Conservation (phyloP, 2,113 vertebrate genomes). For the Protobothrops flavoviridis region DNA sequence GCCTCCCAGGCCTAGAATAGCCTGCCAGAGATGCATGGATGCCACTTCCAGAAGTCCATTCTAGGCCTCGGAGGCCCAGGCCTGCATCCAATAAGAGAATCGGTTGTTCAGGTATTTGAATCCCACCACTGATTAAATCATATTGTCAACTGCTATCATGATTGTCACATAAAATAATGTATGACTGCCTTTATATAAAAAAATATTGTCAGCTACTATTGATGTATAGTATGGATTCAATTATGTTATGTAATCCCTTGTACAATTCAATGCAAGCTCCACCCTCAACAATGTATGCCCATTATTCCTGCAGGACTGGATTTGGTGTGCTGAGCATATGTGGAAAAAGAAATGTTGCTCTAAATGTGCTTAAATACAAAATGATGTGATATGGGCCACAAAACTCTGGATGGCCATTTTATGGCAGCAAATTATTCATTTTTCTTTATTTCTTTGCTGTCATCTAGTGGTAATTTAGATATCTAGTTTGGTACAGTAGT, state of each 20-base stretch:
- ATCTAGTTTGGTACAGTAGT: neutral
- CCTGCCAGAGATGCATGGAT: too few relatives aligned
- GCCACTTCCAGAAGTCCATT: too few relatives aligned
- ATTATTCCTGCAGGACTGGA: neutral
- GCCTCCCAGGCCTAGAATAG: too few relatives aligned
- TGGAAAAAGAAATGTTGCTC: neutral
- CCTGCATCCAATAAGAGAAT: too few relatives aligned
- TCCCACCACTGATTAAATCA: neutral
- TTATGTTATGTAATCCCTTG: too few relatives aligned
- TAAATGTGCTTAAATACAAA: neutral
- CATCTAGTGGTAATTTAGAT: neutral
- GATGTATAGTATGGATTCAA: neutral
- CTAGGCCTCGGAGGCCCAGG: too few relatives aligned
- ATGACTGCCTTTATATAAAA: neutral
- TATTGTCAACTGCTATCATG: neutral
- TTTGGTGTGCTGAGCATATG: neutral
- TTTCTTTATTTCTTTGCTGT: neutral
- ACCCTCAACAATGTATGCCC: neutral
- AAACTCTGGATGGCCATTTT: neutral
- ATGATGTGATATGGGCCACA: neutral
- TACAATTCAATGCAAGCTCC: neutral
- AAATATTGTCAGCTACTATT: neutral
- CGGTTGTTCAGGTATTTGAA: too few relatives aligned
- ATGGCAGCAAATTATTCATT: neutral
- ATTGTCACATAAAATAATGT: neutral